Evolutionary conservation across 1,140 invertebrate species (phyloP), one percentile per base, ranked within the genome.

Genomic region (Drosophila parvula): DNA sequence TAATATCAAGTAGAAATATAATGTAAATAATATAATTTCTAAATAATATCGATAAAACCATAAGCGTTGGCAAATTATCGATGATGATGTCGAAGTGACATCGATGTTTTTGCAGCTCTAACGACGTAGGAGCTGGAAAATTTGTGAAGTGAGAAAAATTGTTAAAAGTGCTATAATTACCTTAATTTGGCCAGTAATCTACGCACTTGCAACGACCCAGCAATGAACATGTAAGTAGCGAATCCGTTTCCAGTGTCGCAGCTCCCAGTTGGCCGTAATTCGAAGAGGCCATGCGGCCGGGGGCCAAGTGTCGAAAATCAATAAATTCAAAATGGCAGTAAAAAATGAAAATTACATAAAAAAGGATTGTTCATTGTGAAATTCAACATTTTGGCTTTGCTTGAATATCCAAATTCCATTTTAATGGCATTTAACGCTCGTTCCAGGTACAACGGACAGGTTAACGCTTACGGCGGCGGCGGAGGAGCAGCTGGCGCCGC

Each of bases 311-410:
- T 58, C 53, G 74, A 86, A 88, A 88, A 88, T 88, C 83, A 88
- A 88, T 88, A 89, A 77, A 86, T 74, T 88, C 83, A 88, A 88
- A 89, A 88, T 88, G 83, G 83, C 84, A 64, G 76, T 71, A 78
- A 73, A 64, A 78, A 30, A 63, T 78, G 74, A 82, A 83, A 88
- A 89, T 78, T 62, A 89, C 64, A 83, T 88, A 76, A 60, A 88
- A 69, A 81, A 64, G 32, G 63, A 43, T 55, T 74, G 48, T 28
- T 59, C 47, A 27, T 14, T 22, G 74, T 32, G 44, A 45, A 64
- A 64, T 59, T 11, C 12, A 40, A 50, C 48, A 45, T 43, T 79
- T 89, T 79, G 53, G 68, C 64, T 63, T 44, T 41, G 58, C 73
- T 89, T 64, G 61, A 77, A 60, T 63, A 62, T 89, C 84, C 57